Evolutionary conservation across 2,113 vertebrate genomes (phyloP).

Genomic region (Anoura caudifer): DNA sequence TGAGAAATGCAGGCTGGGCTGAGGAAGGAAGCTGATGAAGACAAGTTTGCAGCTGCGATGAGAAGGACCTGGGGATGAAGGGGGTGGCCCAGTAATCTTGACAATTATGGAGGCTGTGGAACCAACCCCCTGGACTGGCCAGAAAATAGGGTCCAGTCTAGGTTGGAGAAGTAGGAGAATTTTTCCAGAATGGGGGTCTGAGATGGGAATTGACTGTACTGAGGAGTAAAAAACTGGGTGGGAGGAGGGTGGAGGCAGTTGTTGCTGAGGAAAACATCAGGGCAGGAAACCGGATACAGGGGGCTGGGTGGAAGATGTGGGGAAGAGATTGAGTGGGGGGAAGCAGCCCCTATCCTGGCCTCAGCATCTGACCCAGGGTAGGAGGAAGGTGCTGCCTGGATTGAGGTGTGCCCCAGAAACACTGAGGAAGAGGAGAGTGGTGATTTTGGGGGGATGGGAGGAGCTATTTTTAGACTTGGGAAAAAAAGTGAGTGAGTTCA

Average conservation of each 20-base stretch:
- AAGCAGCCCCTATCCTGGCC: conserved; percentile 41
- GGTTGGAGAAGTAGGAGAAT: neutral
- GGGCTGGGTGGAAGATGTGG: neutral
- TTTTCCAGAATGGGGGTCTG: neutral
- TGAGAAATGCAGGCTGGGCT: neutral
- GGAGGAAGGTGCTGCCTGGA: conserved; percentile 37
- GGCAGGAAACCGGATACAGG: conserved; percentile 62
- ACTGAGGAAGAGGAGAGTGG: rapidly evolving
- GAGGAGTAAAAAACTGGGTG: neutral
- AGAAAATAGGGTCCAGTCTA: neutral
- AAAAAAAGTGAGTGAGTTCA: conserved; percentile 71
- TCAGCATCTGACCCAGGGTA: conserved; percentile 47
- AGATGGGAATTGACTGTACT: neutral
- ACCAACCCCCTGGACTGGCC: neutral
- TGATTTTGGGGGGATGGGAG: neutral
- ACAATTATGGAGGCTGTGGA: neutral
- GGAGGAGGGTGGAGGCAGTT: neutral
- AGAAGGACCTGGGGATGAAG: neutral
- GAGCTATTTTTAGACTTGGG: conserved; percentile 74
- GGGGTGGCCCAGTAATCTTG: neutral
- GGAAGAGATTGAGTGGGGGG: conserved; percentile 64
- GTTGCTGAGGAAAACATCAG: neutral
- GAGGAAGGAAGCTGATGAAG: conserved; percentile 69
- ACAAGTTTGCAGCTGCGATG: conserved; percentile 5
- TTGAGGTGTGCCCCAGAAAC: neutral